Base-by-base conservation (phyloP, 2,113 vertebrate species). In the Thunnus maccoyii region DNA sequence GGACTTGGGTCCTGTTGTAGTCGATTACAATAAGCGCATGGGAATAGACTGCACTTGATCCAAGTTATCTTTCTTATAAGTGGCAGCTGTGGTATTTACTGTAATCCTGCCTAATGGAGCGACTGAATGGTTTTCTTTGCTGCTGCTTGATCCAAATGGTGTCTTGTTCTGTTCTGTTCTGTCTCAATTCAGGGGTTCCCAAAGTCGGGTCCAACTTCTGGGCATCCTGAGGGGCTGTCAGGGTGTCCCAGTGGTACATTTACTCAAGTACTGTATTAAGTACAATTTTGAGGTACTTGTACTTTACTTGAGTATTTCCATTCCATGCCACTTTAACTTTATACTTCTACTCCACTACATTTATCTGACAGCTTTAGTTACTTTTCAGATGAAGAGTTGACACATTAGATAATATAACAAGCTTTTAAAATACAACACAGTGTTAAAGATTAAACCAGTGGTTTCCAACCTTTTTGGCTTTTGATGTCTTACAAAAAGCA, bases 1-100 rank as follows among this genome's bases (percentile, higher is more conserved):
- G 22, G 62, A 30, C 3, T 2, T 57, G 30, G 20, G 10, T 46
- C 47, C 13, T n/a, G 46, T 15, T 57, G 16, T 12, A 25, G 3
- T 55, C 5, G 0, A 14, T 15, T 60, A 41, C 15, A 54, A 54
- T 64, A 18, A 72, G 55, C 73, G 60, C 50, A 60, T 75, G 20
- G 50, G 60, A 58, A 72, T 44, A 30, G 22, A 11, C 51, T 61
- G 48, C 20, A 47, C 20, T 66, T 36, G 12, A 55, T 82, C 22
- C 69, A 70, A 51, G 47, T 66, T 56, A 46, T 56, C 16, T 36
- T 27, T 57, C 18, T 54, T 48, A 60, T 64, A 20, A 64, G 73
- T 58, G 47, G 54, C 63, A 74, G 44, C 80, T 74, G 74, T 67
- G 67, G 75, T 63, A 68, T 78, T 73, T 65, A 14, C 22, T 70